Conservation (phyloP, 1,140 invertebrate species). For the Homalodisca vitripennis region DNA sequence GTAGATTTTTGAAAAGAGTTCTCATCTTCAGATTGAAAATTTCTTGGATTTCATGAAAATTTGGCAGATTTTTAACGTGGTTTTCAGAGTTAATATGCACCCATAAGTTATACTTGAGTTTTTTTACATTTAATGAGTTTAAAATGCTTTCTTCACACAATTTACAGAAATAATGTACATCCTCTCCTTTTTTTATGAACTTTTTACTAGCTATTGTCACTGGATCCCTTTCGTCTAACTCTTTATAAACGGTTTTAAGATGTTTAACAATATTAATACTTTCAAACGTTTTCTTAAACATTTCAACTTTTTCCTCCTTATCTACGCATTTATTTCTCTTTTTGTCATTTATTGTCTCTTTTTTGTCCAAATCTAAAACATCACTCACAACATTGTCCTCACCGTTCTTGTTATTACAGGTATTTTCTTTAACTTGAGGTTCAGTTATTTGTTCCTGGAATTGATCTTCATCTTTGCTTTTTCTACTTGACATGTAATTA, state of each 20-base stretch:
- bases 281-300: background rate
- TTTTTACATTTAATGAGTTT: background rate
- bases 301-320: background rate
- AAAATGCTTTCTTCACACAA: background rate
- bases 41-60: background rate
- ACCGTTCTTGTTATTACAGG: background rate
- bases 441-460: background rate
- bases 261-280: too few species aligned
- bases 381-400: background rate
- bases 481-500: background rate
- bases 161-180: background rate
- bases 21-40: background rate
- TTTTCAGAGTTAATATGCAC: background rate
- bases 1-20: background rate
- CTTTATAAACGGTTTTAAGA: too few species aligned
- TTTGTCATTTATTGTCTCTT: background rate
- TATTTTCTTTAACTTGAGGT: background rate
- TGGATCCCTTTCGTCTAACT: too few species aligned
- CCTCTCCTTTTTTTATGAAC: background rate
- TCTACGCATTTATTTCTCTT: background rate
- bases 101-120: background rate
- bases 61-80: background rate
- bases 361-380: background rate
- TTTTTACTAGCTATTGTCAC: background rate
- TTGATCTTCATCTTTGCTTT: background rate